Evolutionary conservation across 2,113 vertebrate genomes (phyloP).

Genomic region (Eurystomus gularis): DNA sequence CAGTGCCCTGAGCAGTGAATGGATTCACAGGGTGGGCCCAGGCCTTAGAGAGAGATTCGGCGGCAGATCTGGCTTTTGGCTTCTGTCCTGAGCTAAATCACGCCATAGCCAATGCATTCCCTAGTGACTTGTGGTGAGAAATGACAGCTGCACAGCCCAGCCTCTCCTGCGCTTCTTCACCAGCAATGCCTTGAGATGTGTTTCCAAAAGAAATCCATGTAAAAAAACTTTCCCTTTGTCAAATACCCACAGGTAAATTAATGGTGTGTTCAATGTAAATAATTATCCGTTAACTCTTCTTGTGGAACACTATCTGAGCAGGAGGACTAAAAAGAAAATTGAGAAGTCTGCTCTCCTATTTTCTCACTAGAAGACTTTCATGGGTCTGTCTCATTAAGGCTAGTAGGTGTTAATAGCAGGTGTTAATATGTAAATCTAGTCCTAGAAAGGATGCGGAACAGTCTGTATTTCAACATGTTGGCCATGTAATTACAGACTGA

Average conservation of each 20-base stretch:
- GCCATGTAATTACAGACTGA: not conserved
- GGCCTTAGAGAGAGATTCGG: not conserved
- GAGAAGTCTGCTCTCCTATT: not conserved
- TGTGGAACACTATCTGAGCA: not conserved
- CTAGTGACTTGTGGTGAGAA: not conserved
- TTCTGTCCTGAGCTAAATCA: slow-evolving; percentile 10
- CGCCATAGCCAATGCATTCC: not conserved
- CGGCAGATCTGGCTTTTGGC: not conserved
- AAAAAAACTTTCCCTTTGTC: not conserved
- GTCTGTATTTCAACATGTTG: not conserved
- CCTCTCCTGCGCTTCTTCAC: not conserved
- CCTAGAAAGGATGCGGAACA: not conserved
- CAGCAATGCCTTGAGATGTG: not conserved
- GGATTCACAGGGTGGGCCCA: not conserved
- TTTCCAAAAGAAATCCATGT: not conserved
- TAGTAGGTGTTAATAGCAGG: not conserved
- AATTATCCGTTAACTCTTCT: not conserved
- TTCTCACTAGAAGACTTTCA: not conserved
- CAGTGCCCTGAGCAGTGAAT: not conserved
- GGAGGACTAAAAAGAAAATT: not conserved
- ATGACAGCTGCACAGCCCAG: not conserved
- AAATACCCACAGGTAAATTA: not conserved
- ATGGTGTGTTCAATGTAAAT: not conserved
- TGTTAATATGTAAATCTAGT: slow-evolving; percentile 5
- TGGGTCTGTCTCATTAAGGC: not conserved